These are phyloP conservation scores for Nothocercus nigrocapillus DNA, from an alignment of 2,113 vertebrate genomes.

Conservation along the genomic window DNA sequence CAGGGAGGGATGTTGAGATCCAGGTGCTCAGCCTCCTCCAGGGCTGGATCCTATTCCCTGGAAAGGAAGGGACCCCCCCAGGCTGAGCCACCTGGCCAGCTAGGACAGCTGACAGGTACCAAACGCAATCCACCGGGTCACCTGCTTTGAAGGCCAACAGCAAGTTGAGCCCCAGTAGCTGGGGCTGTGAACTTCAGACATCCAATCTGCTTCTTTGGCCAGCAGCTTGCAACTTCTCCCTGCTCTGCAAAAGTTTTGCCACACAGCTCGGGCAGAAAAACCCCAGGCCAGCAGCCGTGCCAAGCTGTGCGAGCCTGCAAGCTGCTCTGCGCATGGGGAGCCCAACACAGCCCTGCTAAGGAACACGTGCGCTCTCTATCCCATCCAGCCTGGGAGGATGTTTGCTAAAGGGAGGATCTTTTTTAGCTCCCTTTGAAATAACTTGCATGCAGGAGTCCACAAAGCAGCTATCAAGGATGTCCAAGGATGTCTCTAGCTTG, in stretches of 20 bases:
- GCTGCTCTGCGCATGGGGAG: rapidly evolving
- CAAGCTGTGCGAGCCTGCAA: background rate
- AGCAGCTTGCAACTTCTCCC: background rate
- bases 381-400: background rate
- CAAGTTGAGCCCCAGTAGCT: background rate
- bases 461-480: background rate
- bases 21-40: background rate
- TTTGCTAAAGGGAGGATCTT: background rate
- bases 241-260: background rate
- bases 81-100: rapidly evolving
- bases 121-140: background rate
- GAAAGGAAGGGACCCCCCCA: background rate
- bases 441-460: background rate
- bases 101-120: background rate
- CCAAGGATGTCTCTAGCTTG: background rate
- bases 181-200: background rate
- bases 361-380: rapidly evolving
- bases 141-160: background rate
- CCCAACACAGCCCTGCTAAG: background rate
- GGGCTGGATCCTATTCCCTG: background rate
- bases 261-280: background rate
- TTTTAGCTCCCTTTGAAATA: background rate
- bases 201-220: background rate
- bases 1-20: background rate
- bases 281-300: rapidly evolving